phyloP scores from a whole-genome alignment of 2,797 vertebrate species.

The Aldrovandia affinis region DNA sequence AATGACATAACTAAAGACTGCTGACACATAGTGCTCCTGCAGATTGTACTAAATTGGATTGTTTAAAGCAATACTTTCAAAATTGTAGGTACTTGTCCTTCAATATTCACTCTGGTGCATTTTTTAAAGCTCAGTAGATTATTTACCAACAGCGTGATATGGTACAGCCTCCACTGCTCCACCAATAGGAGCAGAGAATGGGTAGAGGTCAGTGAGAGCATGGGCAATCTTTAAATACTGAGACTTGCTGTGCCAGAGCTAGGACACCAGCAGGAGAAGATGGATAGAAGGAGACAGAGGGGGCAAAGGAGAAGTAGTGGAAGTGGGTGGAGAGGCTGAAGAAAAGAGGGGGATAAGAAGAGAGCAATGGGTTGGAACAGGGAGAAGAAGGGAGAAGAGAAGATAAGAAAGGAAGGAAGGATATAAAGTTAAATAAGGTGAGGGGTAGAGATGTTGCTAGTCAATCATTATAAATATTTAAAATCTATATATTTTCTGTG shows the following conservation, averaged over 20 bases:
- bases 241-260: background rate
- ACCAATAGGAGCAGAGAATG: background rate
- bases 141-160: background rate
- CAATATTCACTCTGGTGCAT: too few species aligned
- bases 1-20: background rate
- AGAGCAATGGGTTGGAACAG: constrained; percentile 22
- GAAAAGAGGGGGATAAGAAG: constrained; percentile 6
- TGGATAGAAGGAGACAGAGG: background rate
- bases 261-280: background rate
- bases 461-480: too few species aligned
- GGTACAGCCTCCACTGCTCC: background rate
- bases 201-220: background rate
- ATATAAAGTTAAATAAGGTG: background rate
- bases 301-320: background rate
- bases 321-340: background rate
- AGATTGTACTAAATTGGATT: background rate
- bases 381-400: constrained; percentile 22
- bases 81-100: background rate
- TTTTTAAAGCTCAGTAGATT: background rate
- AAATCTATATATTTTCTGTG: too few species aligned
- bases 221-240: background rate
- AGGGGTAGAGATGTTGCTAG: too few species aligned
- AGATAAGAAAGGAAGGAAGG: background rate
- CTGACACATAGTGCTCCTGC: background rate
- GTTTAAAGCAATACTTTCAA: constrained; percentile 3